A percentile compares a stretch with the other conserved stretches of the same genome.
phyloP scores from a whole-genome alignment of 2,797 vertebrate genomes.

The Acipenser transmontanus region DNA sequence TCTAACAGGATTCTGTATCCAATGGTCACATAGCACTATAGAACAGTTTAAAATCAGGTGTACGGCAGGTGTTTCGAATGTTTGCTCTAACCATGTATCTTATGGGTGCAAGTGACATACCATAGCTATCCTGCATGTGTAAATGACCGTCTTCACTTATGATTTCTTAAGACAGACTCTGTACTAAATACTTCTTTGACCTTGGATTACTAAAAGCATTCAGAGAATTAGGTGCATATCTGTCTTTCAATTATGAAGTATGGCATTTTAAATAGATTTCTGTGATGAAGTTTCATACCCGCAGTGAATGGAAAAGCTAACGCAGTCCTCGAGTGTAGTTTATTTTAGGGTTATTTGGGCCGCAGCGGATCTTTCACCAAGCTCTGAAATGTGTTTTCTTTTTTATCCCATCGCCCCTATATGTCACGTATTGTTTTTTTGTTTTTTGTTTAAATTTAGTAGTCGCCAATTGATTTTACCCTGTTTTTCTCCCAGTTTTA shows the following conservation, averaged over 20 bases:
- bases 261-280: conserved; percentile 4
- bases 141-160: background rate
- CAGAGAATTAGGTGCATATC: background rate
- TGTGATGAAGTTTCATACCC: background rate
- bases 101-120: no score
- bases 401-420: background rate
- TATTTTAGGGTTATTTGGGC: background rate
- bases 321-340: background rate
- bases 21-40: no score
- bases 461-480: no score
- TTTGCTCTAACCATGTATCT: no score
- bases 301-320: conserved; percentile 4
- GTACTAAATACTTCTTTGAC: background rate
- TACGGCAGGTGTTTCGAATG: no score
- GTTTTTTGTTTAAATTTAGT: background rate
- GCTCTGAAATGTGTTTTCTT: no score
- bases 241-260: conserved; percentile 6
- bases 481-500: no score
- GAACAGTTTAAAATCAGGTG: no score
- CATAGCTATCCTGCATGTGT: no score
- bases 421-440: background rate
- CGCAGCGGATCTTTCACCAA: no score
- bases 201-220: background rate
- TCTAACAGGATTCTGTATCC: no score
- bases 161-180: background rate